Conservation (phyloP, 2,888 invertebrate genomes). For the Stenolophus ochropezus region DNA sequence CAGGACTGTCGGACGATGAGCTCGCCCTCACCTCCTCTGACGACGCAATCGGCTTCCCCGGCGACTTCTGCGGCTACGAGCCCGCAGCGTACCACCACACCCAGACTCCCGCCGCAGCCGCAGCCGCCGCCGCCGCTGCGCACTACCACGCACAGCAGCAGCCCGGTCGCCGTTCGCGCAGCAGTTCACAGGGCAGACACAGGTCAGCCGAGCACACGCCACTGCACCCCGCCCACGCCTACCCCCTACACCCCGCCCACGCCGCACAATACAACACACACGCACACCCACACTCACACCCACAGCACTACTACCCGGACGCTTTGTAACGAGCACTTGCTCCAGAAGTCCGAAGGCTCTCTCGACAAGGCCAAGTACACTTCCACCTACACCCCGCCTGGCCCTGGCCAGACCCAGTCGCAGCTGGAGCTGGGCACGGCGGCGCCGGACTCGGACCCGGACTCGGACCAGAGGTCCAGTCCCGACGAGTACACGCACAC, state of each 20-base stretch:
- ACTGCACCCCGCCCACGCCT: constrained; percentile 62
- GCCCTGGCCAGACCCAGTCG: constrained; percentile 72
- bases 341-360: constrained; percentile 74
- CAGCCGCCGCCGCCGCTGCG: constrained; percentile 62
- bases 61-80: constrained; percentile 73
- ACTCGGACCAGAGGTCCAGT: constrained; percentile 63
- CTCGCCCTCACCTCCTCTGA: constrained; percentile 71
- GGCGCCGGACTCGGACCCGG: constrained; percentile 63
- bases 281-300: constrained; percentile 70
- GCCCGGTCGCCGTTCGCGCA: constrained; percentile 73
- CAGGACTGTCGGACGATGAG: constrained; percentile 71
- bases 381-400: constrained; percentile 67
- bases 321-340: constrained; percentile 75
- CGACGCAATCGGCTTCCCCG: constrained; percentile 72
- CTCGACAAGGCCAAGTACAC: constrained; percentile 73
- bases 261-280: constrained; percentile 66
- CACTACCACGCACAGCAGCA: constrained; percentile 72
- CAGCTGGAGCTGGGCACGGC: constrained; percentile 70
- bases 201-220: constrained; percentile 61
- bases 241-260: constrained; percentile 68
- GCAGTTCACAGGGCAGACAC: constrained; percentile 75
- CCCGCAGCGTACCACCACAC: constrained; percentile 67
- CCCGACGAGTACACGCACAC: constrained; percentile 68
- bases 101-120: constrained; percentile 56
- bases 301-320: constrained; percentile 73